Evolutionary conservation across 2,797 vertebrate genomes (phyloP).

Genomic region (Manis crassicaudata): DNA sequence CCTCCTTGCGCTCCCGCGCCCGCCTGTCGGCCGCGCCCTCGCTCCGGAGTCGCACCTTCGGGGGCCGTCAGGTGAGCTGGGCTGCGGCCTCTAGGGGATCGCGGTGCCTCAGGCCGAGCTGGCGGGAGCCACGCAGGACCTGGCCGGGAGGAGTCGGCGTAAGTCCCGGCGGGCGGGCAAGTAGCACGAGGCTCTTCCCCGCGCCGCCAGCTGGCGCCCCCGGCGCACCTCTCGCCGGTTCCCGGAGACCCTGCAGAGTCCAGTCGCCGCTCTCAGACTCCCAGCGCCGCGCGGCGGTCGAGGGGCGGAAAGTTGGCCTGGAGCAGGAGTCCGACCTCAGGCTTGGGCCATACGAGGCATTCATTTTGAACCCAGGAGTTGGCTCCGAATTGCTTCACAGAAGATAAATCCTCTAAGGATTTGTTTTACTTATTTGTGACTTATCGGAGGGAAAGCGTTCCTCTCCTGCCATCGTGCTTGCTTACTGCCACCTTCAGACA

Average conservation of each 20-base stretch:
- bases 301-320: background rate
- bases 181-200: no score
- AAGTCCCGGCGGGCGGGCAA: background rate
- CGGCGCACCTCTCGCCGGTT: no score
- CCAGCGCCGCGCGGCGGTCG: background rate
- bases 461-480: background rate
- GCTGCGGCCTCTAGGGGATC: accelerated
- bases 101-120: background rate
- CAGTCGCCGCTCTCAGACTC: background rate
- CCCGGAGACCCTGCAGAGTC: background rate
- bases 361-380: background rate
- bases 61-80: background rate
- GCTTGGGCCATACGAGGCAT: background rate
- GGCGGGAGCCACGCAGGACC: background rate
- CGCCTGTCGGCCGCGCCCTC: constrained; percentile 59
- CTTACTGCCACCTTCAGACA: background rate
- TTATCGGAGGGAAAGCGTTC: background rate
- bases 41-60: background rate
- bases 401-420: background rate
- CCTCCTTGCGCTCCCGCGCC: background rate
- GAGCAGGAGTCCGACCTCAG: background rate
- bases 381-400: background rate
- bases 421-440: background rate
- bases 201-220: background rate
- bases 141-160: background rate